Evolutionary conservation across 2,888 invertebrate species (phyloP).

Genomic region (Phalera bucephala): DNA sequence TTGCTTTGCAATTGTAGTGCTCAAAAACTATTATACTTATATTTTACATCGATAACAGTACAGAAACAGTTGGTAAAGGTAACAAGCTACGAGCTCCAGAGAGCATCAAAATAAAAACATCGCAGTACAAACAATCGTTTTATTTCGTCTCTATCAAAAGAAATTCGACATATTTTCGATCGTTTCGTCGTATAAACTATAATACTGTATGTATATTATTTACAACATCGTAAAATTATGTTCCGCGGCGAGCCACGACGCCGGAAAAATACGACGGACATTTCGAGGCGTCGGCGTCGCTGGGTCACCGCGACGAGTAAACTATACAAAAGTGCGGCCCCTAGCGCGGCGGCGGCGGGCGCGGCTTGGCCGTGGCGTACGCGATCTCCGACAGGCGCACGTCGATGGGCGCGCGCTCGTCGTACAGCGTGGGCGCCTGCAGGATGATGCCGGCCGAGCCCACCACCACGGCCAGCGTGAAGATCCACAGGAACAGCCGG

Average conservation of each 20-base stretch:
- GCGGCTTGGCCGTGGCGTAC: slow-evolving; percentile 93
- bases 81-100: too few relatives aligned
- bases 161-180: slow-evolving; percentile 75
- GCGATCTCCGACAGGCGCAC: slow-evolving; percentile 95
- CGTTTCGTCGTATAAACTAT: slow-evolving; percentile 74
- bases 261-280: slow-evolving; percentile 35
- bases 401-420: slow-evolving; percentile 94
- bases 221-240: slow-evolving; percentile 50
- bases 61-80: too few relatives aligned
- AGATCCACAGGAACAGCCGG: slow-evolving; percentile 98
- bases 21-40: too few relatives aligned
- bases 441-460: slow-evolving; percentile 97
- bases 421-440: slow-evolving; percentile 97
- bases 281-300: slow-evolving; percentile 19
- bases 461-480: slow-evolving; percentile 96
- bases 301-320: slow-evolving; percentile 33
- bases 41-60: too few relatives aligned
- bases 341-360: slow-evolving; percentile 64
- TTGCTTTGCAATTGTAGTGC: too few relatives aligned
- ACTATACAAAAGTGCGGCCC: slow-evolving; percentile 24
- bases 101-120: slow-evolving; percentile 12
- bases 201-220: slow-evolving; percentile 62
- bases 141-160: slow-evolving; percentile 80
- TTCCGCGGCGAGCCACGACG: slow-evolving; percentile 28
- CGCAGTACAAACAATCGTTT: slow-evolving; percentile 65